A percentile compares a stretch with the other conserved stretches of the same genome.
phyloP scores from a whole-genome alignment of 2,888 invertebrate genomes.

The Sthenelais limicola region DNA sequence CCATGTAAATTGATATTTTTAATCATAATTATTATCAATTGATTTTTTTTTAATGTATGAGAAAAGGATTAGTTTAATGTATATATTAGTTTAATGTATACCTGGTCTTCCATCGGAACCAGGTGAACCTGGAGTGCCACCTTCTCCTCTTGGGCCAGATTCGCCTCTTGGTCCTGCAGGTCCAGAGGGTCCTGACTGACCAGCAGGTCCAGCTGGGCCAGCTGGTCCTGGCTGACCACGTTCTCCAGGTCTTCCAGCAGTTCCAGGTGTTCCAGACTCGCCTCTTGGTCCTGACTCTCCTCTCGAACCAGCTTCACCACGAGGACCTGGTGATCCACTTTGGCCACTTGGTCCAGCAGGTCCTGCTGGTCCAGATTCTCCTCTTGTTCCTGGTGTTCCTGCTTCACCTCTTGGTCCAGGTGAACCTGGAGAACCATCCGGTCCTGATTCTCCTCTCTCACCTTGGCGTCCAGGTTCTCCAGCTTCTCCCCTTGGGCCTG shows the following conservation, averaged over 20 bases:
- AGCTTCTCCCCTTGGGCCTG: conserved; percentile 48
- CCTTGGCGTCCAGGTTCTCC: conserved; percentile 43
- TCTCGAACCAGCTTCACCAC: conserved; percentile 28
- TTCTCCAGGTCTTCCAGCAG: conserved; percentile 38
- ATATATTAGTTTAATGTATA: no score
- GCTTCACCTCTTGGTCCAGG: conserved; percentile 41
- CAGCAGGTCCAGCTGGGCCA: conserved; percentile 24
- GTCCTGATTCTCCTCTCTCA: conserved; percentile 6
- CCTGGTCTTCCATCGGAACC: conserved; percentile 41
- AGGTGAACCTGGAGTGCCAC: conserved; percentile 16
- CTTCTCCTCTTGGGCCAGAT: conserved; percentile 24
- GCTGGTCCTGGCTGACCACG: conserved; percentile 43
- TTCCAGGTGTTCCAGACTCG: conserved; percentile 24
- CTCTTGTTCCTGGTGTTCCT: conserved; percentile 46
- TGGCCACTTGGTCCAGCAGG: conserved; percentile 47
- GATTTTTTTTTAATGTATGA: no score
- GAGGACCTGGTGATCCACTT: conserved; percentile 31
- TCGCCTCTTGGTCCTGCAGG: conserved; percentile 36
- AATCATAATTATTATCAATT: no score
- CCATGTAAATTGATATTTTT: no score
- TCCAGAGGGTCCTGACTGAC: conserved; percentile 39
- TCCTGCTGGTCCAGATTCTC: conserved; percentile 48
- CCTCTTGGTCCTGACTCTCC: conserved; percentile 37
- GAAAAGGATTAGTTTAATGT: no score
- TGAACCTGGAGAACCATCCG: conserved; percentile 29